These are phyloP conservation scores for Chelon auratus DNA, from an alignment of 2,797 vertebrate genomes.

Conservation along the genomic window DNA sequence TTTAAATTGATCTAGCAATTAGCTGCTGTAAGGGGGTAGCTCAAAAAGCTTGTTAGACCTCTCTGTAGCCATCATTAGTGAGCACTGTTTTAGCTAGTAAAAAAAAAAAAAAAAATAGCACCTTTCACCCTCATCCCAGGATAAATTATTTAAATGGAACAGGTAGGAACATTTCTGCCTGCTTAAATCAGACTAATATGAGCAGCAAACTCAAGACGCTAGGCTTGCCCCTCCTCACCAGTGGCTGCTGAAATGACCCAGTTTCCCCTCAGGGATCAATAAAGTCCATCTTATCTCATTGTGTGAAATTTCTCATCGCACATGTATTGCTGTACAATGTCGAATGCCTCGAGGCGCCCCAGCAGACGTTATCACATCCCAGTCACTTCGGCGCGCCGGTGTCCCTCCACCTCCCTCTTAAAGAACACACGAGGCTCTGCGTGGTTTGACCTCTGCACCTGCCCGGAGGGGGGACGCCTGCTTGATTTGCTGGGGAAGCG, in stretches of 20 bases:
- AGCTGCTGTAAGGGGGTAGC: too few relatives aligned
- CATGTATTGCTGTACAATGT: slow-evolving; percentile 40
- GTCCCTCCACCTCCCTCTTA: slow-evolving; percentile 29
- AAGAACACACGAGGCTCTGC: slow-evolving; percentile 41
- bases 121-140: too few relatives aligned
- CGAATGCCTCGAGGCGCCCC: slow-evolving; percentile 41
- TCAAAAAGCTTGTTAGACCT: too few relatives aligned
- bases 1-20: neutral
- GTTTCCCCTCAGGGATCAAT: slow-evolving; percentile 58
- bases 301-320: slow-evolving; percentile 62
- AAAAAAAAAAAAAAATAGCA: too few relatives aligned
- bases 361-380: slow-evolving; percentile 50
- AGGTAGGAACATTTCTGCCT: too few relatives aligned
- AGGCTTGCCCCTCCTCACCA: neutral
- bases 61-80: too few relatives aligned
- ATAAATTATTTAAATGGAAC: too few relatives aligned
- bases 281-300: slow-evolving; percentile 57
- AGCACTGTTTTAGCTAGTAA: neutral
- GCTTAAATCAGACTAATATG: too few relatives aligned
- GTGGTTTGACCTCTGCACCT: slow-evolving; percentile 63
- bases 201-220: too few relatives aligned
- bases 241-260: slow-evolving; percentile 20
- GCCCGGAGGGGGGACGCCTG: slow-evolving; percentile 26
- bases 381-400: slow-evolving; percentile 17
- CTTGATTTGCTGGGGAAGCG: slow-evolving; percentile 55